Conservation (phyloP, 37 sponge, comb jelly and placozoan species). For the Halisarca cf. caerulea region DNA sequence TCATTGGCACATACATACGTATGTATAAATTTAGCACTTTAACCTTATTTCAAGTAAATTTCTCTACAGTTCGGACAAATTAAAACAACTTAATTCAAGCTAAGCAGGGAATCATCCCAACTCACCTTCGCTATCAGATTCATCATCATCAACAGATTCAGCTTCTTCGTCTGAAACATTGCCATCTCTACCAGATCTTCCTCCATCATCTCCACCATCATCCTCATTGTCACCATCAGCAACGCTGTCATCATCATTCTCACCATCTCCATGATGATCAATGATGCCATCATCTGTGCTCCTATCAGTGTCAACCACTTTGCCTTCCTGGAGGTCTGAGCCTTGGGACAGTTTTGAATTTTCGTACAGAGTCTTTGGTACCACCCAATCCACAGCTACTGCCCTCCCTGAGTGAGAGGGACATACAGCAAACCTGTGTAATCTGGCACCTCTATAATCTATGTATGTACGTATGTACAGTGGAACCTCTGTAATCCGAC, state of each 20-base stretch:
- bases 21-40: too few species aligned
- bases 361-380: constrained; percentile 61
- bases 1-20: too few species aligned
- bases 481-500: too few species aligned
- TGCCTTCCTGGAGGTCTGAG: not conserved
- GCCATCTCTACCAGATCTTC: not conserved
- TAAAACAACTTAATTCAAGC: too few species aligned
- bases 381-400: constrained; percentile 84
- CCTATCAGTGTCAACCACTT: not conserved
- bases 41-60: too few species aligned
- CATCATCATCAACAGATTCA: not conserved
- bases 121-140: too few species aligned
- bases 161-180: not conserved
- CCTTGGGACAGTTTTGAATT: not conserved
- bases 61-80: too few species aligned
- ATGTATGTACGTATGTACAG: too few species aligned
- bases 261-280: not conserved
- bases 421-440: too few species aligned
- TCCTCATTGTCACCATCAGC: not conserved
- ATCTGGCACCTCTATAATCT: too few species aligned
- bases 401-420: constrained; percentile 53
- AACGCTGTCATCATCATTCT: not conserved
- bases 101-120: too few species aligned
- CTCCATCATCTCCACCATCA: not conserved
- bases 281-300: not conserved